Conservation (phyloP, 2,797 vertebrate species). For the Enteromius radiatus region DNA sequence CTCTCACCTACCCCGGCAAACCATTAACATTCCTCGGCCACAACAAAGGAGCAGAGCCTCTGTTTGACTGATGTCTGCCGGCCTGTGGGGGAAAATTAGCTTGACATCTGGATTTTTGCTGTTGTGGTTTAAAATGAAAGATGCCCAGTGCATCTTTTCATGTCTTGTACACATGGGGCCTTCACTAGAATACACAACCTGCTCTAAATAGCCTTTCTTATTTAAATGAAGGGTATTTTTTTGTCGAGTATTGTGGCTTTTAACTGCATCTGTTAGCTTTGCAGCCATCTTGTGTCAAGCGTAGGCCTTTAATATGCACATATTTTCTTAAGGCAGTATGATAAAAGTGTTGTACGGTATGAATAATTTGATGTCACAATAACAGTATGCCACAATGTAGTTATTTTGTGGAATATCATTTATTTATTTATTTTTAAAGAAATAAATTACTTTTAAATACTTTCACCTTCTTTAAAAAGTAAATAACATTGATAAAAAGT, state of each 20-base stretch:
- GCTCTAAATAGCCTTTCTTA: background rate
- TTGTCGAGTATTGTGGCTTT: background rate
- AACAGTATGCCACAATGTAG: background rate
- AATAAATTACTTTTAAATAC: background rate
- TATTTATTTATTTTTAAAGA: background rate
- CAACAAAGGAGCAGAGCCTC: slow-evolving; percentile 27
- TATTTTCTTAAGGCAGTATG: background rate
- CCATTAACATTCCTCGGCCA: slow-evolving; percentile 24
- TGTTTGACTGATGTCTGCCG: slow-evolving; percentile 34
- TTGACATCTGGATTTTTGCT: slow-evolving; percentile 42
- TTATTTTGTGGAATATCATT: background rate
- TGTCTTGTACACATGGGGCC: background rate
- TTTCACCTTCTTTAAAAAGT: background rate
- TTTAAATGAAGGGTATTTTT: background rate
- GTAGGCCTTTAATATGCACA: background rate
- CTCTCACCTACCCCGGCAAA: slow-evolving; percentile 7
- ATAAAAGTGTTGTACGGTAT: background rate
- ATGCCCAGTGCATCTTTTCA: slow-evolving; percentile 30
- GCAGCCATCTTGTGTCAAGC: background rate
- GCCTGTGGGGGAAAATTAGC: slow-evolving; percentile 27
- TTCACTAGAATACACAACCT: slow-evolving; percentile 12
- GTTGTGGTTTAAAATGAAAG: slow-evolving; percentile 30
- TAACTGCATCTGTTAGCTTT: background rate
- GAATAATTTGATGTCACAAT: background rate
- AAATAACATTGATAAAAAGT: background rate